Base-by-base conservation (phyloP, 2,797 vertebrate species). In the Pantherophis vulpinus region DNA sequence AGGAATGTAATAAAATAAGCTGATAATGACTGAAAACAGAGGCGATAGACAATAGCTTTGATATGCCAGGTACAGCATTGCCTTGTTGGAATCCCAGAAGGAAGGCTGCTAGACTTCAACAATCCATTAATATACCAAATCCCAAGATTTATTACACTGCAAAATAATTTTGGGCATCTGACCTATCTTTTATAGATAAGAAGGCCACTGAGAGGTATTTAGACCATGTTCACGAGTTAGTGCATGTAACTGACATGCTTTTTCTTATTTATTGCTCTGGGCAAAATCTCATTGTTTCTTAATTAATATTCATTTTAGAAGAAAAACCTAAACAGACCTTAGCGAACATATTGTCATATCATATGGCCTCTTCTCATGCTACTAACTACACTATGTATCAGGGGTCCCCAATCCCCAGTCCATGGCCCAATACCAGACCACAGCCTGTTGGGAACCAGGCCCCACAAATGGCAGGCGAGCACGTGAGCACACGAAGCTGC, bases 271-370 rank as follows among this genome's bases (percentile, higher is more conserved):
- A 60, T 56, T 86, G 60, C 4, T 42, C 0, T 42, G 14, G n/a
- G 93, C n/a, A 86, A 47, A 90, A 56, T 89, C 87, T 70, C 56
- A 5, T 27, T 94, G 91, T 91, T 91, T 61, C 87, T 47, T 59
- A 90, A 95, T 90, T 14, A 87, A 56, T 63, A 60, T 86, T 92
- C 88, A 95, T 88, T 91, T 96, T 93, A 61, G 92, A 93, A 92
- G 91, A 91, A 88, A 92, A 95, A 32, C 86, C 20, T 91, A 93
- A 96, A 93, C 95, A 96, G 95, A 96, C 94, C 95, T 92, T 51
- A 90, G 86, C 66, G 94, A 95, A 89, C 70, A 58, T 16, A 93
- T 89, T 93, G 93, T 86, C 88, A 96, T 93, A 94, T 92, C 93
- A 94, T 89, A 94, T 90, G 95, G 95, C 86, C 91, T 86, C 90